These are phyloP conservation scores for Boloria selene DNA, from an alignment of 2,888 invertebrate species.

Conservation along the genomic window DNA sequence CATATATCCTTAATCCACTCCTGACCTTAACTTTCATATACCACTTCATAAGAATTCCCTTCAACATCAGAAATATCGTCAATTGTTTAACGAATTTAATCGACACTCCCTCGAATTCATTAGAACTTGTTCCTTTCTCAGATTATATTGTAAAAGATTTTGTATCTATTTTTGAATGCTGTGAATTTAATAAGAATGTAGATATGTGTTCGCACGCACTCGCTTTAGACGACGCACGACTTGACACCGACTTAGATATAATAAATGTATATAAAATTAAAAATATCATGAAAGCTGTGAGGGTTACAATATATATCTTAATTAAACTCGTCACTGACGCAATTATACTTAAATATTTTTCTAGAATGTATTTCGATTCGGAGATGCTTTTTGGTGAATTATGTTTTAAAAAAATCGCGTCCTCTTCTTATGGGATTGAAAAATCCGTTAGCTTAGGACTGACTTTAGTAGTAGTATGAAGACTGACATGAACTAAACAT, in stretches of 20 bases:
- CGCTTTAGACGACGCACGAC: constrained; percentile 74
- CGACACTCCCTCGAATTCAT: constrained; percentile 45
- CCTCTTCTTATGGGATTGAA: constrained; percentile 80
- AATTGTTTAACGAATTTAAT: constrained; percentile 72
- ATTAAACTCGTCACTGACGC: constrained; percentile 77
- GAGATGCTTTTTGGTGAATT: constrained; percentile 75
- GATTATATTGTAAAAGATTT: constrained; percentile 68
- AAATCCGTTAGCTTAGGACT: constrained; percentile 80
- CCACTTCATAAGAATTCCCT: not conserved
- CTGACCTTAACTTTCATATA: not conserved
- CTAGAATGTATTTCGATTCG: constrained; percentile 77
- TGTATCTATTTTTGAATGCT: constrained; percentile 72
- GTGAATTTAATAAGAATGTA: constrained; percentile 68
- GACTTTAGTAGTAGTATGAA: constrained; percentile 79
- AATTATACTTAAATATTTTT: constrained; percentile 81
- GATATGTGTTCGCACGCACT: constrained; percentile 73
- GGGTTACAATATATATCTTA: constrained; percentile 80
- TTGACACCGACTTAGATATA: constrained; percentile 61
- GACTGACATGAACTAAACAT: constrained; percentile 80
- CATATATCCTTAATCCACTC: not conserved
- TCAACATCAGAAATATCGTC: constrained; percentile 53
- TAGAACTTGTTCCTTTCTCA: constrained; percentile 60
- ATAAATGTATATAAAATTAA: constrained; percentile 74
- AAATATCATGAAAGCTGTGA: constrained; percentile 82
- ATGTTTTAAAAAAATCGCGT: constrained; percentile 77